Conservation (phyloP, 2,113 vertebrate species). For the Heliornis fulica region DNA sequence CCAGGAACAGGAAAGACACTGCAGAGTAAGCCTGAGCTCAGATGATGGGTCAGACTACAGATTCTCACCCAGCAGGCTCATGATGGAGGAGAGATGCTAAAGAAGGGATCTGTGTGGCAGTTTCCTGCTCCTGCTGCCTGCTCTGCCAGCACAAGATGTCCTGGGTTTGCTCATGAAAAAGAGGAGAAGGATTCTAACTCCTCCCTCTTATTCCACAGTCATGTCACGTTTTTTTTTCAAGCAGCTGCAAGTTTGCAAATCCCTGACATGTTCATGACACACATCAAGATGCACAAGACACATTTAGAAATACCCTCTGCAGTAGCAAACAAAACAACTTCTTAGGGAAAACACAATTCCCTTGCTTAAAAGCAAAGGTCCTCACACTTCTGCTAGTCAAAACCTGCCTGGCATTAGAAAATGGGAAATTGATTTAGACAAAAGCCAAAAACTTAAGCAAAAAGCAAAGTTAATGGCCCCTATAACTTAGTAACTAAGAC, state of each 20-base stretch:
- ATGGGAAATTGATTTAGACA: not conserved
- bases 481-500: not conserved
- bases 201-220: not conserved
- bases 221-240: not conserved
- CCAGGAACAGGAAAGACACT: not conserved
- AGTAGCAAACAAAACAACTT: not conserved
- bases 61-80: not conserved
- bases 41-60: not conserved
- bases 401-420: not conserved
- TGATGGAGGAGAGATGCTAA: not conserved
- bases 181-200: not conserved
- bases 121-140: not conserved
- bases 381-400: not conserved
- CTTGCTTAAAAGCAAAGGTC: not conserved
- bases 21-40: not conserved
- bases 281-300: not conserved
- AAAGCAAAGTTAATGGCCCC: not conserved
- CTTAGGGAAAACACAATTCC: not conserved
- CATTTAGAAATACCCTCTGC: not conserved
- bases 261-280: not conserved
- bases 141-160: not conserved
- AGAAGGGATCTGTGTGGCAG: not conserved
- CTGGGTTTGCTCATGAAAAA: not conserved
- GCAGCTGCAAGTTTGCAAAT: not conserved
- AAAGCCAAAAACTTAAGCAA: not conserved